Percentiles rank a stretch among this genome's conserved stretches.
Conservation (phyloP, 2,797 vertebrate genomes). For the Brotula barbata region DNA sequence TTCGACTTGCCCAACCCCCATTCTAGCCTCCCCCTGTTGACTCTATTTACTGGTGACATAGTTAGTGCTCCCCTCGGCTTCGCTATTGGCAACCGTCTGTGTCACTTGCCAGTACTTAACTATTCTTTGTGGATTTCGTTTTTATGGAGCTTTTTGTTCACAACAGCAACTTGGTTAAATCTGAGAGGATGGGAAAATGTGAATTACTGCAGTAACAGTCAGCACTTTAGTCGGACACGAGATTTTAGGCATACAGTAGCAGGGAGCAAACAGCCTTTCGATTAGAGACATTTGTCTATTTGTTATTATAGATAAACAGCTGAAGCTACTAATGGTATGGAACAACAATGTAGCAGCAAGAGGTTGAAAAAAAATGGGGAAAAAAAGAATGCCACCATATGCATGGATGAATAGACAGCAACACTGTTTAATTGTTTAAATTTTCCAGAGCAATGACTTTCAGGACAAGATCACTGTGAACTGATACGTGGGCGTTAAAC, state of each 20-base stretch:
- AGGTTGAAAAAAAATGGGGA: no score
- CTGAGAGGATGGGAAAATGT: constrained; percentile 8
- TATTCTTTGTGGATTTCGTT: not conserved
- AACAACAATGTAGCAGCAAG: not conserved
- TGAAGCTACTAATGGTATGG: not conserved
- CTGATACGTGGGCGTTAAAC: constrained; percentile 6
- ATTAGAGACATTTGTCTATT: constrained; percentile 14
- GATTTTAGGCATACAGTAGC: not conserved
- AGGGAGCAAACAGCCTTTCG: not conserved
- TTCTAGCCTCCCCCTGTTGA: constrained; percentile 24
- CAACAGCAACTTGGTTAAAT: not conserved
- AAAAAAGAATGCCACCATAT: no score
- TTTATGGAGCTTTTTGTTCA: constrained; percentile 5
- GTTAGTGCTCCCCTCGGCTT: constrained; percentile 53
- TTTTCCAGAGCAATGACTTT: constrained; percentile 5
- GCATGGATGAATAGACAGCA: not conserved
- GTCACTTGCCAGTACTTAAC: constrained; percentile 34
- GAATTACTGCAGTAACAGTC: constrained; percentile 1
- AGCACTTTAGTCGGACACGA: constrained; percentile 4
- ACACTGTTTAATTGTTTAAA: not conserved
- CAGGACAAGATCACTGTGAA: constrained; percentile 4
- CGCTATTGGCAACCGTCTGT: constrained; percentile 68
- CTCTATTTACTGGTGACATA: constrained; percentile 59
- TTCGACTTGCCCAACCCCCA: constrained; percentile 5
- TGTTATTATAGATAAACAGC: constrained; percentile 9